Evolutionary conservation across 2,888 invertebrate genomes (phyloP), one percentile per base, ranked within the genome.

Genomic region (Carpatolechia fugitivella): DNA sequence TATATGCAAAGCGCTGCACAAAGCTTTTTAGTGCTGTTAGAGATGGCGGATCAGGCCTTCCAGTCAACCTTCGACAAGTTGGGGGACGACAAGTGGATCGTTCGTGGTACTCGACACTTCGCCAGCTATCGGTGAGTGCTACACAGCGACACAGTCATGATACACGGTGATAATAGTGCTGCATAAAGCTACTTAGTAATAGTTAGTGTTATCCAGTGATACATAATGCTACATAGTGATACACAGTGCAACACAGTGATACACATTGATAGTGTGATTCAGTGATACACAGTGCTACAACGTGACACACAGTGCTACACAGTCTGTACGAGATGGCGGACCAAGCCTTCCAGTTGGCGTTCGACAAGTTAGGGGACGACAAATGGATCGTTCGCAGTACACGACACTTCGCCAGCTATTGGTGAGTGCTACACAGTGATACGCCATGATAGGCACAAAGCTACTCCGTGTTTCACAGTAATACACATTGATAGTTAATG

Each of bases 301-400:
- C 78, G 52, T 82, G 82, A 0, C 85, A 89, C 62, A 76, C 74
- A 0, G 55, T 86, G 0, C 64, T 85, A 0, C 85, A 88, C 72
- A 89, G 88, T 46, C 76, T 81, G 0, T 86, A 87, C 3, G 89
- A 85, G 35, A 72, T 86, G 0, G 86, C 86, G 0, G 80, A 85
- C 40, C 69, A 78, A 69, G 83, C 82, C 61, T 88, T 70, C 61
- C 75, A 78, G 65, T 86, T 88, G 31, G 87, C 89, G 62, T 89
- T 78, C 64, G 66, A 70, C 0, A 80, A 85, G 65, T 50, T 87
- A 1, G 83, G 11, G 10, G 48, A 82, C 0, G 80, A 74, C 57
- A 81, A 75, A 64, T 85, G 80, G 78, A 74, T 89, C 11, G 60
- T 89, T 35, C 70, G 82, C 0, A 86, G 72, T 0, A 90, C 88